Conservation (phyloP, 2,888 invertebrate genomes). For the Leptopilina myrica region DNA sequence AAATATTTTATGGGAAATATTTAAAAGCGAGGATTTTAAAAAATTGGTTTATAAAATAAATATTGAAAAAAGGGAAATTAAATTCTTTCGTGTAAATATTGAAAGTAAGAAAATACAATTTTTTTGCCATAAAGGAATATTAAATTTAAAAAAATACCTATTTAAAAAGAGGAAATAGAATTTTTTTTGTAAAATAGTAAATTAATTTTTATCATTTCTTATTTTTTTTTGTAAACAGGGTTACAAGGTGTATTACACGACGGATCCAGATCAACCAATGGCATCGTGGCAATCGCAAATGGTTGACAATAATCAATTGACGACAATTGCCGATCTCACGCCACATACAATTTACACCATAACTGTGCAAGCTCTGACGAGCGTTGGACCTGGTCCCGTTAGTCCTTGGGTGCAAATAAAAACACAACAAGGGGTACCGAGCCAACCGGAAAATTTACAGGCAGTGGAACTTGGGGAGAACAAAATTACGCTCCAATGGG, state of each 20-base stretch:
- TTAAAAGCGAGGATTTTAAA: too few species aligned
- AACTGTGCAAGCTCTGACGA: conserved; percentile 94
- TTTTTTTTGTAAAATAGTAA: too few species aligned
- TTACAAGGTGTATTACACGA: conserved; percentile 98
- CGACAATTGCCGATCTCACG: conserved; percentile 93
- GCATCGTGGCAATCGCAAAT: conserved; percentile 95
- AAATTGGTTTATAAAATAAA: too few species aligned
- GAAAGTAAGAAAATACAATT: too few species aligned
- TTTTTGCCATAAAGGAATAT: too few species aligned
- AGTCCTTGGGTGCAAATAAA: conserved; percentile 98
- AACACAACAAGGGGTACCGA: conserved; percentile 98
- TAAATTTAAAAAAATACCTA: too few species aligned
- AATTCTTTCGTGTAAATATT: too few species aligned
- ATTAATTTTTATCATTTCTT: too few species aligned
- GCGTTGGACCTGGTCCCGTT: conserved; percentile 96
- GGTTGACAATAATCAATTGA: conserved; percentile 94
- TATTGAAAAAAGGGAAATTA: too few species aligned
- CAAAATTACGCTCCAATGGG: conserved; percentile 94
- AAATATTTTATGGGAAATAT: too few species aligned
- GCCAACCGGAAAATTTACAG: conserved; percentile 94
- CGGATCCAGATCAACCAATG: conserved; percentile 90
- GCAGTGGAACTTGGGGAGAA: conserved; percentile 93
- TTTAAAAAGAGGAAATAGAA: too few species aligned
- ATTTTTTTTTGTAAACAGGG: conserved; percentile 80
- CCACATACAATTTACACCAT: conserved; percentile 97